phyloP scores from a whole-genome alignment of 2,797 vertebrate species.

The Mormyrops boulengeri region DNA sequence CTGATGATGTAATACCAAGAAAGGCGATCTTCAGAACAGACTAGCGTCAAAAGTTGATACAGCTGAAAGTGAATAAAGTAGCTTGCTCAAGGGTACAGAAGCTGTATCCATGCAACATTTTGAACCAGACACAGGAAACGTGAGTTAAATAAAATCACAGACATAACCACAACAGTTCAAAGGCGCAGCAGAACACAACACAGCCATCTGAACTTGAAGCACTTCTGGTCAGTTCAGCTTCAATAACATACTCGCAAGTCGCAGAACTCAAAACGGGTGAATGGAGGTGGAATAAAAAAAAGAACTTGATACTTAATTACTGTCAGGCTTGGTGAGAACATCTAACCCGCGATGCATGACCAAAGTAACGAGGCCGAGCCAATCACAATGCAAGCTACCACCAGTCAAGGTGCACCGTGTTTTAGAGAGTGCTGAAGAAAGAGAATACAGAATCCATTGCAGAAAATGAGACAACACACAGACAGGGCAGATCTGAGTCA shows the following conservation, averaged over 20 bases:
- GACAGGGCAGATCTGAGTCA: neutral
- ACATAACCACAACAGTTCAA: neutral
- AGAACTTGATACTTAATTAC: constrained; percentile 28
- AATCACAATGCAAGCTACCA: neutral
- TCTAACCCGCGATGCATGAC: neutral
- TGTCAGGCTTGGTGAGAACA: constrained; percentile 23
- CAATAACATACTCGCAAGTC: neutral
- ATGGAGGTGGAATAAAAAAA: neutral
- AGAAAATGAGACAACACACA: neutral
- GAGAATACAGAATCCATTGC: neutral
- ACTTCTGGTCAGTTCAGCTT: neutral
- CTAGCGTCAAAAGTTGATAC: neutral
- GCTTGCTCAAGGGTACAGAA: neutral
- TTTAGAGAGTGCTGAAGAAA: neutral
- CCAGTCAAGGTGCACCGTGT: neutral
- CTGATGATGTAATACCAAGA: neutral
- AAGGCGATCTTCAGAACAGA: neutral
- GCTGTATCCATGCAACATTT: neutral
- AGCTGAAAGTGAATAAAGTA: neutral
- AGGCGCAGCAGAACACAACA: neutral
- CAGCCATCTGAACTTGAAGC: neutral
- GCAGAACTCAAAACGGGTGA: neutral
- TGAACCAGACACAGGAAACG: neutral
- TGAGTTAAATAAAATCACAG: neutral
- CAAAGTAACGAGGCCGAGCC: neutral